These are phyloP conservation scores for Pseudomugil tenellus DNA, from an alignment of 2,797 vertebrate species.

Conservation along the genomic window DNA sequence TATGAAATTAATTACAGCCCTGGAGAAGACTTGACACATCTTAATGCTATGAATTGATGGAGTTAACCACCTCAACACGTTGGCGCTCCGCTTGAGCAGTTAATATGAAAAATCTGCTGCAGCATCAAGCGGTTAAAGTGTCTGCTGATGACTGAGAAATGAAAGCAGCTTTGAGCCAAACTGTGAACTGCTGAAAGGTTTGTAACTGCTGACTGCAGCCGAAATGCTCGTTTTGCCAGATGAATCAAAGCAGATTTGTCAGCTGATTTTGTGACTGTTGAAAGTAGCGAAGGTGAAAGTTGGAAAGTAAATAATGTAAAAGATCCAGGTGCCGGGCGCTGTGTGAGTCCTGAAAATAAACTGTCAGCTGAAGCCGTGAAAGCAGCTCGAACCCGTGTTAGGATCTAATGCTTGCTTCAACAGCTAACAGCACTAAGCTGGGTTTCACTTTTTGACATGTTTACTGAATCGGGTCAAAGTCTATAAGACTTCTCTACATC, in stretches of 20 bases:
- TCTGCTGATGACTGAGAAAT: not conserved
- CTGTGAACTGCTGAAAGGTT: too few species aligned
- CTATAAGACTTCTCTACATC: constrained; percentile 24
- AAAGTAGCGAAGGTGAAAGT: not conserved
- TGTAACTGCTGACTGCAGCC: not conserved
- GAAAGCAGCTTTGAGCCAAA: not conserved
- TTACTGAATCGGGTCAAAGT: not conserved
- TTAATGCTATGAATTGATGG: too few species aligned
- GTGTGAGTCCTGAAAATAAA: not conserved
- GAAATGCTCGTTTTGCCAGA: not conserved
- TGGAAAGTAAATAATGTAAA: not conserved
- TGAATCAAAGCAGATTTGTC: not conserved
- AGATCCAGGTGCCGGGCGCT: not conserved
- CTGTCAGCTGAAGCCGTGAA: not conserved
- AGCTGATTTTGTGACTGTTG: not conserved
- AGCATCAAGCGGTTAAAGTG: not conserved
- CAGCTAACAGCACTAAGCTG: too few species aligned
- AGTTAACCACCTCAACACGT: not conserved
- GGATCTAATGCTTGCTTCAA: not conserved
- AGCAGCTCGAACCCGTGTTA: not conserved
- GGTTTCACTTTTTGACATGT: too few species aligned
- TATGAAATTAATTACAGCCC: too few species aligned
- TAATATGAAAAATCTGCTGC: not conserved
- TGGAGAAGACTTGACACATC: not conserved
- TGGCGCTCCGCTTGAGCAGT: too few species aligned